A percentile compares a stretch with the other conserved stretches of the same genome.
phyloP scores from a whole-genome alignment of 2,797 vertebrate species.

The Pipistrellus pygmaeus region DNA sequence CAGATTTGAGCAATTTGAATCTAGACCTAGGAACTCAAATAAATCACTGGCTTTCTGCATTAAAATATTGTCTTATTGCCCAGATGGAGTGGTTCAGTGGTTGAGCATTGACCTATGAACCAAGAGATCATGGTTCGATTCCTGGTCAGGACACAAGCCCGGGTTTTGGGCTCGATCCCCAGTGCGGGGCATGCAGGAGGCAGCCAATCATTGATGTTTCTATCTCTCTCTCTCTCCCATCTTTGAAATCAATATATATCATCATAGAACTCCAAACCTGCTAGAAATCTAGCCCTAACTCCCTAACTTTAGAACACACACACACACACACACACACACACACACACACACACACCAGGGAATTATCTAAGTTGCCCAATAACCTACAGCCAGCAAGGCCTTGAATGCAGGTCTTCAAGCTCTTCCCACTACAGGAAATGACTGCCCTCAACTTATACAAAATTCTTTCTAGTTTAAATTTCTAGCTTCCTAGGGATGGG shows the following conservation, averaged over 20 bases:
- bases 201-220: no score
- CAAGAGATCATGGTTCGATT: no score
- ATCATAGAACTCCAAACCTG: not conserved
- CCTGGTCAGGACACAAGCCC: no score
- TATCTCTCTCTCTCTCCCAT: no score
- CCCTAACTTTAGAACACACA: not conserved
- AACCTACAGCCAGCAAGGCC: not conserved
- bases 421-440: not conserved
- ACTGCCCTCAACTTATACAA: not conserved
- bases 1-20: conserved; percentile 33
- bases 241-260: no score
- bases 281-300: conserved; percentile 6
- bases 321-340: no score
- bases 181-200: no score
- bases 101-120: no score
- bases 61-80: conserved; percentile 8
- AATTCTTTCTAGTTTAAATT: conserved; percentile 5
- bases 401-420: not conserved
- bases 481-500: not conserved
- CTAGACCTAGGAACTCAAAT: conserved; percentile 54
- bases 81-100: no score
- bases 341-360: not conserved
- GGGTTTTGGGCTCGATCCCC: no score
- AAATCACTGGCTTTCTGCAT: conserved; percentile 3
- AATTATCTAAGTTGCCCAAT: not conserved